Percentiles rank a stretch among this genome's conserved stretches.
phyloP scores from a whole-genome alignment of 2,113 vertebrate species.

The Cyanocitta stelleri region DNA sequence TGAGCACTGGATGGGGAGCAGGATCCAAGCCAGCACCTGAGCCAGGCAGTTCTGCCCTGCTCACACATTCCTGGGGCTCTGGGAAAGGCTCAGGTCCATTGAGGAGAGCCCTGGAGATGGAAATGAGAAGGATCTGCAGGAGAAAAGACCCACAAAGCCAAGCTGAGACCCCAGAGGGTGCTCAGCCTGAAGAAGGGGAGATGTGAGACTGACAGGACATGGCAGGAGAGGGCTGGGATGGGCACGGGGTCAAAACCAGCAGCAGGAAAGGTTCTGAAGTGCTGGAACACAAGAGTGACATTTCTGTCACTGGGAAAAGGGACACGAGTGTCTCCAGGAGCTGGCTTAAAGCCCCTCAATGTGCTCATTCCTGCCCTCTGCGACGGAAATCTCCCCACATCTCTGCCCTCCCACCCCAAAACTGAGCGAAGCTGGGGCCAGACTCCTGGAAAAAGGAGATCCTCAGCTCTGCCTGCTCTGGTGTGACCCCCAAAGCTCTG shows the following conservation, averaged over 20 bases:
- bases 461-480: background rate
- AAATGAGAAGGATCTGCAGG: background rate
- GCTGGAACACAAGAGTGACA: background rate
- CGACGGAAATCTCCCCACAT: rapidly evolving
- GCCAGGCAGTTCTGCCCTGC: background rate
- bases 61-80: background rate
- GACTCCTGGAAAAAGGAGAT: background rate
- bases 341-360: background rate
- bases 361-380: background rate
- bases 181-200: background rate
- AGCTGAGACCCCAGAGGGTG: background rate
- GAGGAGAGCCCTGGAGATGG: background rate
- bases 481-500: background rate
- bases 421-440: rapidly evolving
- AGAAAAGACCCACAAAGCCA: background rate
- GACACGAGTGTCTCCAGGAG: background rate
- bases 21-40: background rate
- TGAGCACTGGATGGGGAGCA: background rate
- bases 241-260: rapidly evolving
- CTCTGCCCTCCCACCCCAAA: background rate
- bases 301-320: background rate
- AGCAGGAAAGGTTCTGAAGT: background rate
- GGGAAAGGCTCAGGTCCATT: background rate
- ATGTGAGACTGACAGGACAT: background rate
- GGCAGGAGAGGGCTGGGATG: rapidly evolving